These are phyloP conservation scores for Lemur catta DNA, from an alignment of 2,797 vertebrate genomes.

Conservation along the genomic window DNA sequence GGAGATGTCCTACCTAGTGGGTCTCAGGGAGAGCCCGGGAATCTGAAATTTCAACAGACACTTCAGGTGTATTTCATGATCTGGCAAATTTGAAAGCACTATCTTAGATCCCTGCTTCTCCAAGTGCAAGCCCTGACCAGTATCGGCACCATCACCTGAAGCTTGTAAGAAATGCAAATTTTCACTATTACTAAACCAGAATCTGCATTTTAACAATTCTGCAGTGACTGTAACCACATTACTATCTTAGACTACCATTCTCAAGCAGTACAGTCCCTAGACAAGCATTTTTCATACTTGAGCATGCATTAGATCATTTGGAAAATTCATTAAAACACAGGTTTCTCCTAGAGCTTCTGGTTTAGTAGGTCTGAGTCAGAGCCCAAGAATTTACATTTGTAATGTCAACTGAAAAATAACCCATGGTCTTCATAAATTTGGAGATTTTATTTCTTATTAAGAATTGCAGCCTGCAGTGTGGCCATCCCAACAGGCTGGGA, in stretches of 20 bases:
- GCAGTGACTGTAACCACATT: background rate
- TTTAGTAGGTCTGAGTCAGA: background rate
- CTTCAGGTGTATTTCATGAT: background rate
- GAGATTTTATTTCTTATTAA: background rate
- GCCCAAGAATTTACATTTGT: background rate
- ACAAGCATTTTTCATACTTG: background rate
- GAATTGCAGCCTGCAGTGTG: background rate
- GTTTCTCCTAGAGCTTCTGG: background rate
- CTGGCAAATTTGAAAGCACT: background rate
- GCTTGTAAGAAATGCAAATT: background rate
- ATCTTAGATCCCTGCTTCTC: background rate
- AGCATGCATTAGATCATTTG: background rate
- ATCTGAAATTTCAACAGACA: background rate
- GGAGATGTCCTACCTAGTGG: background rate
- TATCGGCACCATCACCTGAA: background rate
- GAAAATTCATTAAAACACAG: background rate
- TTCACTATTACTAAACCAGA: background rate
- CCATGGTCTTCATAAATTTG: background rate
- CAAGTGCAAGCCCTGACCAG: background rate
- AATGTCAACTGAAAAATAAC: background rate
- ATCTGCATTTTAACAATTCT: background rate
- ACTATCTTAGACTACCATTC: background rate
- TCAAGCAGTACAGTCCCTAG: background rate
- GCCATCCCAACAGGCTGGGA: background rate
- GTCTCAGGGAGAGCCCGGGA: background rate